Conservation (phyloP, 2,888 invertebrate genomes). For the Alcis repandata region DNA sequence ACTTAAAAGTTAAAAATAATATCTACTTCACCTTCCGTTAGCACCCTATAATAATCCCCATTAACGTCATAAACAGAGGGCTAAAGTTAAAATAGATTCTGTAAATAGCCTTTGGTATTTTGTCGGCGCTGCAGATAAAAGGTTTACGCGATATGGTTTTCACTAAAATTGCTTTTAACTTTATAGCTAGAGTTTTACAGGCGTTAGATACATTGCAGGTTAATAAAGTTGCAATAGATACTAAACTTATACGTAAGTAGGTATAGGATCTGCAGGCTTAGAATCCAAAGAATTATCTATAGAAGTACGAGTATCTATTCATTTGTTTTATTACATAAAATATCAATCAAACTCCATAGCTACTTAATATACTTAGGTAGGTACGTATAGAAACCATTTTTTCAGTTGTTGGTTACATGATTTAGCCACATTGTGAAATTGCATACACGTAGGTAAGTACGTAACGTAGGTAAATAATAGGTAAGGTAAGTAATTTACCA, state of each 20-base stretch:
- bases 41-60: slow-evolving; percentile 13
- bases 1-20: no score
- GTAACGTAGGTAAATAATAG: no score
- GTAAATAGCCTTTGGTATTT: slow-evolving; percentile 17
- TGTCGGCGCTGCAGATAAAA: slow-evolving; percentile 38
- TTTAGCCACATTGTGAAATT: no score
- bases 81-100: slow-evolving; percentile 18
- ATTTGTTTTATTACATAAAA: no score
- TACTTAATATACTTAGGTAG: no score
- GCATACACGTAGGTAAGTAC: no score
- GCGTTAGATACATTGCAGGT: slow-evolving; percentile 34
- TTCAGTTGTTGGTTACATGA: no score
- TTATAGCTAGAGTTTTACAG: slow-evolving; percentile 56
- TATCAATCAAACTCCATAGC: no score
- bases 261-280: background rate
- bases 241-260: background rate
- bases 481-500: no score
- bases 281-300: no score
- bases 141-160: slow-evolving; percentile 51
- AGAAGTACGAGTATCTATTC: no score
- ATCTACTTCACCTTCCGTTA: background rate
- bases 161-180: slow-evolving; percentile 71
- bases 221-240: slow-evolving; percentile 11
- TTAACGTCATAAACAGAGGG: slow-evolving; percentile 9
- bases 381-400: no score